A percentile compares a stretch with the other conserved stretches of the same genome.
phyloP scores from a whole-genome alignment of 1,140 invertebrate genomes.

The Zeugodacus cucurbitae region DNA sequence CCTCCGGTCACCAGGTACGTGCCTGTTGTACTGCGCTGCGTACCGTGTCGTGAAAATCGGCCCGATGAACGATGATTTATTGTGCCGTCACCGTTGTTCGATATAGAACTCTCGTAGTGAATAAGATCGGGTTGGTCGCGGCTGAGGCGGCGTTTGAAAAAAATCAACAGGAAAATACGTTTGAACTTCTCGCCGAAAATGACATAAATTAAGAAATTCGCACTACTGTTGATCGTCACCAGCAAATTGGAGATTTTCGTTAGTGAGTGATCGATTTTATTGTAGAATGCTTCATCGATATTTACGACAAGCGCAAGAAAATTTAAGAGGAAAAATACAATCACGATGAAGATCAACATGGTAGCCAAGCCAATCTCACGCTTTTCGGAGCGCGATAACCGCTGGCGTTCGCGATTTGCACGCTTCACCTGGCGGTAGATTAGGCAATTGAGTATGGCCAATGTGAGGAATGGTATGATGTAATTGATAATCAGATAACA shows the following conservation, averaged over 20 bases:
- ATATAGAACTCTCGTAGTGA: slow-evolving; percentile 83
- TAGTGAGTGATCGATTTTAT: slow-evolving; percentile 77
- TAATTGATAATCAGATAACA: slow-evolving; percentile 93
- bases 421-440: slow-evolving; percentile 88
- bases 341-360: slow-evolving; percentile 93
- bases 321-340: slow-evolving; percentile 95
- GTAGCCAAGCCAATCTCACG: slow-evolving; percentile 91
- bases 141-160: slow-evolving; percentile 75
- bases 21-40: slow-evolving; percentile 67
- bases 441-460: slow-evolving; percentile 88
- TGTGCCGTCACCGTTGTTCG: slow-evolving; percentile 76
- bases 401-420: slow-evolving; percentile 84
- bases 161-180: slow-evolving; percentile 86
- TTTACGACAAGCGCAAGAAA: slow-evolving; percentile 90
- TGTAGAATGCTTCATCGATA: slow-evolving; percentile 82
- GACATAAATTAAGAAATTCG: slow-evolving; percentile 97
- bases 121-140: slow-evolving; percentile 78
- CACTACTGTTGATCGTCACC: slow-evolving; percentile 95
- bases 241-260: slow-evolving; percentile 91
- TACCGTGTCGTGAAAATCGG: slow-evolving; percentile 74
- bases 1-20: slow-evolving; percentile 57
- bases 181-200: slow-evolving; percentile 98
- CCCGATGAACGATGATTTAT: slow-evolving; percentile 73
- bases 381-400: slow-evolving; percentile 81
- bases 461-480: slow-evolving; percentile 84